Evolutionary conservation across 1,140 invertebrate genomes (phyloP).

Genomic region (Mizuhopecten yessoensis): DNA sequence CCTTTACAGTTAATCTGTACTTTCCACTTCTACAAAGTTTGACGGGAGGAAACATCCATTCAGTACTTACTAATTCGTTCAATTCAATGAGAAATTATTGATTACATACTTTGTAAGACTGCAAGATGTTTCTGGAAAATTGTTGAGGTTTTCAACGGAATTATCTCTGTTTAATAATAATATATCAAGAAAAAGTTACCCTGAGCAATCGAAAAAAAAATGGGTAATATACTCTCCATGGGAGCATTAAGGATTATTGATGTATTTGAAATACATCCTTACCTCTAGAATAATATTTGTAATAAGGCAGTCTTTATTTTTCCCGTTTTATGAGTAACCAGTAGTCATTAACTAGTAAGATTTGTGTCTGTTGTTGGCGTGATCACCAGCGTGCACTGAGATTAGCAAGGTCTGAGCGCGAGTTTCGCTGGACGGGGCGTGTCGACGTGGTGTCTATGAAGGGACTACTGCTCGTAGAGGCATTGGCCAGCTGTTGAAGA

Average conservation of each 20-base stretch:
- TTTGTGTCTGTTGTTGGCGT: not conserved
- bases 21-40: too few relatives aligned
- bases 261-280: not conserved
- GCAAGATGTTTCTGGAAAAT: too few relatives aligned
- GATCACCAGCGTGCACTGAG: conserved; percentile 81
- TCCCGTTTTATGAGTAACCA: not conserved
- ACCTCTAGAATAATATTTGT: too few relatives aligned
- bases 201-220: not conserved
- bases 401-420: conserved; percentile 76
- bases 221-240: not conserved
- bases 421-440: conserved; percentile 43
- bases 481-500: conserved; percentile 70
- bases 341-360: not conserved
- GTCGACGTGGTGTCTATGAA: conserved; percentile 51
- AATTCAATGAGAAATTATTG: too few relatives aligned
- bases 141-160: too few relatives aligned
- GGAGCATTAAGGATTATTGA: not conserved
- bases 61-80: too few relatives aligned
- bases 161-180: not conserved
- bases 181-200: not conserved
- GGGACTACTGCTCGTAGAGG: conserved; percentile 62
- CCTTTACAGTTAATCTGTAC: too few relatives aligned
- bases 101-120: too few relatives aligned
- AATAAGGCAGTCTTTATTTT: not conserved
- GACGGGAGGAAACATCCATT: too few relatives aligned